Base-by-base conservation (phyloP, 2,888 invertebrate species). In the Amorpha juglandis region DNA sequence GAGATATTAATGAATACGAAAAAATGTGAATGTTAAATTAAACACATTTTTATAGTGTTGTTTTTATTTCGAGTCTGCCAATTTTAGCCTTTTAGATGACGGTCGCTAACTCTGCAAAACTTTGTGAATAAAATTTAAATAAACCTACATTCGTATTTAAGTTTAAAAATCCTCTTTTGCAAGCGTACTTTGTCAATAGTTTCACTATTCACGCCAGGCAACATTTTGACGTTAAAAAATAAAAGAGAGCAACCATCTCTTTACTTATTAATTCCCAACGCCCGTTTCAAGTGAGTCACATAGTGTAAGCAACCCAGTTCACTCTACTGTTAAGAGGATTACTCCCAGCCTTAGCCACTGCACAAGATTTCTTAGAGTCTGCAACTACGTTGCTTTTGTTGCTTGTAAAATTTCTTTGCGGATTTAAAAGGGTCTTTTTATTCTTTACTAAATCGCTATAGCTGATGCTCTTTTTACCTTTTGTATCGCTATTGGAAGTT, bases 251-350 rank as follows among this genome's bases (percentile, higher is more conserved):
- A 47, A 48, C 50, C 50, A 50, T 63, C 35, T 63, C 45, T 63
- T 73, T 71, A 68, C 67, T 74, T 75, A 77, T 78, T 79, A 78
- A 78, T 76, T 76, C 72, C 48, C 67, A 65, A 72, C 70, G 69
- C 72, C 69, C 58, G 58, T 62, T 67, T 68, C 66, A 67, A 48
- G 48, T 68, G 70, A 71, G 71, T 69, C 69, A 68, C 76, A 72
- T 64, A 73, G 73, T 73, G 78, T 78, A 78, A 80, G 75, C 74
- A 78, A 77, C 72, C 71, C 73, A 75, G 71, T 77, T 79, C 81
- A 76, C 73, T 75, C 75, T 69, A 67, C 75, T 77, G 80, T 76
- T 84, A 86, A 87, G 82, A 82, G 81, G 87, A 86, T 87, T 86
- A 84, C 79, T 74, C 63, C 70, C 69, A 77, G 78, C 74, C 75